Evolutionary conservation across 2,888 invertebrate species (phyloP), one percentile per base, ranked within the genome.

Genomic region (Lucinisca nassula): DNA sequence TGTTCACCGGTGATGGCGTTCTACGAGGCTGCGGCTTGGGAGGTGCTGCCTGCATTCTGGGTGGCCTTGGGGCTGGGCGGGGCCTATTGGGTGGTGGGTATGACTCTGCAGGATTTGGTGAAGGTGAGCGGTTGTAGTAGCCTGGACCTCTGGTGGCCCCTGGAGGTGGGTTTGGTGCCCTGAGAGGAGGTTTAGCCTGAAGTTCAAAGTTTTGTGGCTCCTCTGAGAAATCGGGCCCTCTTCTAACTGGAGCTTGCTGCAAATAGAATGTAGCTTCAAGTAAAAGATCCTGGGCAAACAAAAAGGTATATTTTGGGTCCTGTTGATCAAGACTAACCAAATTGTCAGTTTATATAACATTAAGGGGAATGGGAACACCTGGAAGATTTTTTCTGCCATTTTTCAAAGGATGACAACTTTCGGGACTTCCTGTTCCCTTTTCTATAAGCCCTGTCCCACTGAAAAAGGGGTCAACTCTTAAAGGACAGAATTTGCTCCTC

Each of bases 11-110:
- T 61, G 92, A 92, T 2, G 93, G 90, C 21, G 90, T 91, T 27
- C 83, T 84, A 35, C 91, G 76, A 21, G 91, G 89, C 61, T 92
- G 92, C 21, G 94, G 93, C 67, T 92, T 87, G 1, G 94, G 94
- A 30, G 92, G 92, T 35, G 92, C 91, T 12, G 91, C 92, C 24
- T 91, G 90, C 83, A 91, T 81, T 73, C 90, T 85, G 30, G 91
- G 92, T 0, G 93, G 92, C 40, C 91, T 79, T 8, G 92, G 92
- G 78, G 93, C 83, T 35, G 92, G 90, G 55, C 92, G 85, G 38
- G 91, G 88, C 76, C 90, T 80, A 88, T 87, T 79, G 81, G 90
- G 58, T 76, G 90, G 80, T 81, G 92, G 84, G 87, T 88, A 79
- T 79, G 89, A 67, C 37, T 93, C 92, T 24, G 77, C 84, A 79